Conservation (phyloP, 2,113 vertebrate species). For the Colistium nudipinnis region DNA sequence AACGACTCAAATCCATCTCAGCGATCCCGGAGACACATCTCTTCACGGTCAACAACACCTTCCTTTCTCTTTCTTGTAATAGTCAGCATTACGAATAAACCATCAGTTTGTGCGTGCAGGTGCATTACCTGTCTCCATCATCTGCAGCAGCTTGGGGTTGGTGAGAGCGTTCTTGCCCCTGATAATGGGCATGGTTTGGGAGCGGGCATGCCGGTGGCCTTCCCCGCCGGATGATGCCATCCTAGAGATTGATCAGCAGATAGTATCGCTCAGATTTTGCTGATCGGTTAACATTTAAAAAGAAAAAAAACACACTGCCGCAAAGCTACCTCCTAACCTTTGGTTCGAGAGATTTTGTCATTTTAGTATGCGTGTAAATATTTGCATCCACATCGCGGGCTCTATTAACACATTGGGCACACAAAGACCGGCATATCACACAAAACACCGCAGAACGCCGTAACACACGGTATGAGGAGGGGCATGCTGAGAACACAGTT, state of each 20-base stretch:
- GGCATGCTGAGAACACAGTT: constrained; percentile 71
- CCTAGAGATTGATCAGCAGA: constrained; percentile 78
- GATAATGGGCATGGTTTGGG: constrained; percentile 97
- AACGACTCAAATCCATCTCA: not conserved
- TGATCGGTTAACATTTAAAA: not conserved
- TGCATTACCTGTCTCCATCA: constrained; percentile 89
- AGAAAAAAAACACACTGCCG: not conserved
- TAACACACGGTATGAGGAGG: constrained; percentile 56
- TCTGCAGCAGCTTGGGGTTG: constrained; percentile 95
- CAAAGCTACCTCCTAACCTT: not conserved
- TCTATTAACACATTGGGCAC: constrained; percentile 24
- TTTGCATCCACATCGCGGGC: constrained; percentile 14
- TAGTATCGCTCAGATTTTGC: not conserved
- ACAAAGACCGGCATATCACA: constrained; percentile 49
- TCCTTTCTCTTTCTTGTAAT: too few relatives aligned
- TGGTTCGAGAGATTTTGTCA: not conserved
- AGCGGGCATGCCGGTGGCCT: constrained; percentile 92
- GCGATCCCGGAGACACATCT: not conserved
- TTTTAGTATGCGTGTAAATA: constrained; percentile 11
- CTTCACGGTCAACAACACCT: not conserved
- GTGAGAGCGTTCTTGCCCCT: constrained; percentile 94
- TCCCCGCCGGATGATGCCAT: constrained; percentile 90
- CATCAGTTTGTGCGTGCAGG: constrained; percentile 75
- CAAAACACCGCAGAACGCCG: constrained; percentile 57
- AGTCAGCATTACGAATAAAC: too few relatives aligned